phyloP scores from a whole-genome alignment of 1,140 invertebrate species.

The Euura saliciscinereae region DNA sequence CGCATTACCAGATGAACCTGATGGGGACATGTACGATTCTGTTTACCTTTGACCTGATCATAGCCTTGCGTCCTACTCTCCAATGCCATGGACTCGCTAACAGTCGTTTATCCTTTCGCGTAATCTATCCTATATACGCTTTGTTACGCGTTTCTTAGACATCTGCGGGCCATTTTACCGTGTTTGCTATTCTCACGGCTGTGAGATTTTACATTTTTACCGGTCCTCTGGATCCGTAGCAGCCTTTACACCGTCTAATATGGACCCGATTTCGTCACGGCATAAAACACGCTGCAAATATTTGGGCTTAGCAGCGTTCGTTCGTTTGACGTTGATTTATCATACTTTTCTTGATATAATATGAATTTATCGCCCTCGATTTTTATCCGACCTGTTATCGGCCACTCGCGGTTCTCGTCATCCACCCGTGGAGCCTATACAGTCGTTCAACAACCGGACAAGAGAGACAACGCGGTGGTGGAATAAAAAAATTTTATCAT shows the following conservation, averaged over 20 bases:
- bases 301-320: not conserved
- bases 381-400: constrained; percentile 1
- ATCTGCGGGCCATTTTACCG: too few species aligned
- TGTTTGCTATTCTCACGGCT: too few species aligned
- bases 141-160: too few species aligned
- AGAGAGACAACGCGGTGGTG: not conserved
- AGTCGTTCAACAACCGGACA: not conserved
- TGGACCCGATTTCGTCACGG: too few species aligned
- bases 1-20: constrained; percentile 6
- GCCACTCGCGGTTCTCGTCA: not conserved
- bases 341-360: not conserved
- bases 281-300: not conserved
- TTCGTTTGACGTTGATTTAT: not conserved
- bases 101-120: constrained; percentile 1
- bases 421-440: not conserved
- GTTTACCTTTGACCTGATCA: constrained; percentile 5
- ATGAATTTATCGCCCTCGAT: constrained; percentile 5
- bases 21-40: not conserved
- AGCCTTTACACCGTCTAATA: too few species aligned
- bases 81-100: not conserved
- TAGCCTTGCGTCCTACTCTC: too few species aligned
- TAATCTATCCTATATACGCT: not conserved
- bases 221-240: too few species aligned
- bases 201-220: too few species aligned
- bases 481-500: too few species aligned